Evolutionary conservation across 2,797 vertebrate species (phyloP).

Genomic region (Hydrocynus forskahlii): DNA sequence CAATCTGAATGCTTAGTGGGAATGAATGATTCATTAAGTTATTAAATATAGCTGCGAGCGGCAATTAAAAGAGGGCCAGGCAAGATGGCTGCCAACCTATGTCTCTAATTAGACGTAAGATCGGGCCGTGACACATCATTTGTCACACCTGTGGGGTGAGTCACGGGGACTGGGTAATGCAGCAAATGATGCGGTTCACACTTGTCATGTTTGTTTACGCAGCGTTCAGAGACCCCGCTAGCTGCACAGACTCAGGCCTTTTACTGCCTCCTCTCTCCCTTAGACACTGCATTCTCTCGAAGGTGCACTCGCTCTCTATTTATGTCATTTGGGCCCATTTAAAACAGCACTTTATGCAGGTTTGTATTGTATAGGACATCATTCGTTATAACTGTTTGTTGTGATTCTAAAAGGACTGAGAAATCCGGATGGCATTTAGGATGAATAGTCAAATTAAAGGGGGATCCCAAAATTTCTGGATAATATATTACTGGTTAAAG

Average conservation of each 20-base stretch:
- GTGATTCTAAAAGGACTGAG: too few relatives aligned
- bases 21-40: slow-evolving; percentile 63
- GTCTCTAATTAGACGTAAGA: slow-evolving; percentile 60
- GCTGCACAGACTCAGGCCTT: background rate
- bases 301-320: background rate
- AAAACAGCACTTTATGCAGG: background rate
- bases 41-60: slow-evolving; percentile 62
- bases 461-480: too few relatives aligned
- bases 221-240: slow-evolving; percentile 25
- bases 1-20: slow-evolving; percentile 52
- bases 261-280: background rate
- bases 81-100: slow-evolving; percentile 60
- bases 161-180: slow-evolving; percentile 51
- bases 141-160: slow-evolving; percentile 59
- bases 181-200: slow-evolving; percentile 36
- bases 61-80: slow-evolving; percentile 58
- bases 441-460: too few relatives aligned
- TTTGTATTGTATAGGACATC: too few relatives aligned
- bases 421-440: too few relatives aligned
- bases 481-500: too few relatives aligned
- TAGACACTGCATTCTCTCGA: background rate
- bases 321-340: background rate
- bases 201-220: slow-evolving; percentile 45
- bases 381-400: too few relatives aligned
- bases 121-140: slow-evolving; percentile 55